Base-by-base conservation (phyloP, 1,140 invertebrate genomes). In the Euglossa dilemma region DNA sequence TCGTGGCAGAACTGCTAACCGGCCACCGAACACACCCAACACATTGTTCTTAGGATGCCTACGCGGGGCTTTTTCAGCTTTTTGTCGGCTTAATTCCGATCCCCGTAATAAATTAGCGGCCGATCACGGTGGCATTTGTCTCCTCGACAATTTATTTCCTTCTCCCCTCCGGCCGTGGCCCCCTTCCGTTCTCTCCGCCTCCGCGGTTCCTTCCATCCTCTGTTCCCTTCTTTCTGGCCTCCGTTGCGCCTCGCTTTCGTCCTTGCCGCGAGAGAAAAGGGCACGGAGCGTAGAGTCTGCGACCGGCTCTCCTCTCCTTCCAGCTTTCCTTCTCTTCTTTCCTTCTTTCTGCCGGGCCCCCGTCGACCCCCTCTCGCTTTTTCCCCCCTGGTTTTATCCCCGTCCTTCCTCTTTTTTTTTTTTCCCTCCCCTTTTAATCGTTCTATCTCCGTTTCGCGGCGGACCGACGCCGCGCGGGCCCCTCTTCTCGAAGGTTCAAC, bases 91-190 rank as follows among this genome's bases (percentile, higher is more conserved):
- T 91, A 93, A 93, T 94, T 92, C 92, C 92, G 84, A 91, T 91
- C 90, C 88, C 92, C 87, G 80, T 86, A 89, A 90, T 90, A 89
- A 90, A 90, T 87, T 89, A 90, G 80, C 80, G 80, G 82, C 52
- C 88, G 87, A 89, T 89, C 87, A 89, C 89, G 93, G 93, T 94
- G 93, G 93, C 93, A 93, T 93, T 94, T 92, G 92, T 93, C 92
- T 91, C 90, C 86, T 81, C 77, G 84, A 89, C 89, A 70, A 89
- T 89, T 89, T 89, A 89, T 89, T 77, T 85, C 61, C 80, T 64
- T 72, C 78, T 43, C 25, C 23, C 23, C 45, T 28, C 28, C 25
- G 56, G 74, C 25, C 61, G 25, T 52, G 66, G 6, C 16, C 36
- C 18, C 36, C n/a, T 59, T 18, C 47, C 23, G 25, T 50, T 50